Base-by-base conservation (phyloP, 2,888 invertebrate genomes). In the Pammene aurita region DNA sequence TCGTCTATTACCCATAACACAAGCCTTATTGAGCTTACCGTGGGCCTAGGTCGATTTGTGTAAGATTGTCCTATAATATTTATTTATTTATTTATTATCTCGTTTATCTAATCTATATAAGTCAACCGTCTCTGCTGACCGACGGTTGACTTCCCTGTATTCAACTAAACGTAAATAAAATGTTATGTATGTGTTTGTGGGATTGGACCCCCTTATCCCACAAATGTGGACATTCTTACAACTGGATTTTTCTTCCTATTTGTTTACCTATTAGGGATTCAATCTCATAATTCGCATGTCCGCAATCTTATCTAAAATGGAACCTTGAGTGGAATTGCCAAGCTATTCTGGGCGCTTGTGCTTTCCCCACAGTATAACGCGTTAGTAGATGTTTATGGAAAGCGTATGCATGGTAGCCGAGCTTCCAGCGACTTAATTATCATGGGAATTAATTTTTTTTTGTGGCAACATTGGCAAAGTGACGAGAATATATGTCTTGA, bases 381-480 rank as follows among this genome's bases (percentile, higher is more conserved):
- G 60, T 13, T 34, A 35, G 48, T 14, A 44, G 11, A 60, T 58
- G 46, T 60, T 48, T 48, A 60, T 60, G 60, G 14, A 34, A 48
- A 48, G 42, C 34, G 35, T 48, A 46, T 46, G 60, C 34, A 46
- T 34, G 34, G 60, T 60, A 35, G 52, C 26, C 41, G 44, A 42
- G 44, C n/a, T 18, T 52, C n/a, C 38, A 44, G 35, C 54, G 54
- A 38, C 26, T 62, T 75, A 76, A 75, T 75, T 74, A 70, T 72
- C 70, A 72, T 72, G 73, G 67, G 71, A 73, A 74, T 73, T 71
- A 73, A 68, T 60, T 72, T 73, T 76, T 75, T 74, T 74, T 74
- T n/a, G n/a, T n/a, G n/a, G n/a, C n/a, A n/a, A n/a, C n/a, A n/a
- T n/a, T 70, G 72, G 71, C 72, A 66, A 72, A 71, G 68, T 72